Base-by-base conservation (phyloP, 2,888 invertebrate genomes). In the Hipparchia semele region DNA sequence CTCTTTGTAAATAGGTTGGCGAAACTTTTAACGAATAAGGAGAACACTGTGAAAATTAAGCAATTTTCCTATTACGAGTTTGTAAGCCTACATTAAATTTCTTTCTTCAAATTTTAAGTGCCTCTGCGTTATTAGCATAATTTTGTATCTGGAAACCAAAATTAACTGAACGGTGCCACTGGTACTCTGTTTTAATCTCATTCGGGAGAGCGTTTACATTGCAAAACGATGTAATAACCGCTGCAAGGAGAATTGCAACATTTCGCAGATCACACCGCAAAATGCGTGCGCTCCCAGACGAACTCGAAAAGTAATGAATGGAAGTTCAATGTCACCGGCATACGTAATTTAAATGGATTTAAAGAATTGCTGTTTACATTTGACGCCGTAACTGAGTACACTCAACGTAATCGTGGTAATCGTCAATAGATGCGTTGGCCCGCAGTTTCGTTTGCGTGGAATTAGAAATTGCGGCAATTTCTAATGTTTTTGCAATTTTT, bases 321-420 rank as follows among this genome's bases (percentile, higher is more conserved):
- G 79, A 83, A 83, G 84, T 82, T 84, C 85, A 85, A 84, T 82
- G 84, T 75, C 83, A 77, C 71, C 75, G 73, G 62, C 65, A 10
- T 39, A 39, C 56, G 33, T 60, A 60, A 33, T 59, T 39, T 39
- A 4, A 60, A 39, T 39, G 33, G 8, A 39, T 60, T 39, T 62
- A 54, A 67, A 71, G 56, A 62, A 62, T 46, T 6, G 46, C 45
- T 62, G 62, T 62, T 62, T 49, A 62, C 46, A 13, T 62, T 62
- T 62, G 62, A 62, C 46, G 46, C 8, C 46, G 46, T 9, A 13
- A 62, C 13, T 10, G 23, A 12, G 10, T 6, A 9, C 12, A n/a
- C 3, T 7, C 2, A 23, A 0, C 23, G 58, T 58, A 58, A 58
- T 33, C 23, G 8, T 23, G 2, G 12, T 23, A 23, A 23, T 23